These are phyloP conservation scores for Cassiopea andromeda DNA, from an alignment of 30 jellyfish, hydroid and myxozoan genomes.

Conservation along the genomic window DNA sequence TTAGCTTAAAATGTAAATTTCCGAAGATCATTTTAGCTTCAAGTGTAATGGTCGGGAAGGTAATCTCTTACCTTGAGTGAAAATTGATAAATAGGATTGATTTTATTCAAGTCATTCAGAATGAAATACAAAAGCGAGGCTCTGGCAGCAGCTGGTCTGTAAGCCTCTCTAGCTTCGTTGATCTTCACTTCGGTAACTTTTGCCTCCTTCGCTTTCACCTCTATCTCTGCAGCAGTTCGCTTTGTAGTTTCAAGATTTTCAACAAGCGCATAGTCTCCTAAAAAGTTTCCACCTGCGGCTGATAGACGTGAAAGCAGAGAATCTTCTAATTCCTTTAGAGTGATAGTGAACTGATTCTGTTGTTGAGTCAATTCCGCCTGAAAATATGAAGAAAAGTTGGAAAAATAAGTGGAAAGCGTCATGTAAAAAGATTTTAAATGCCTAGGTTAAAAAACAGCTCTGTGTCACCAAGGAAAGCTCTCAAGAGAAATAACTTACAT, in stretches of 20 bases:
- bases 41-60: background rate
- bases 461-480: no score
- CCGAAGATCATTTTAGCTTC: no score
- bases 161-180: slow-evolving; percentile 97
- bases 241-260: slow-evolving; percentile 98
- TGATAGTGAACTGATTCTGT: slow-evolving; percentile 97
- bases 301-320: slow-evolving; percentile 95
- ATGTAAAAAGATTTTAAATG: no score
- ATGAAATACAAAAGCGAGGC: slow-evolving; percentile 95
- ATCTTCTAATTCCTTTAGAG: slow-evolving; percentile 96
- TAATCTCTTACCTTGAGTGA: slow-evolving; percentile 82
- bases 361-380: slow-evolving; percentile 99
- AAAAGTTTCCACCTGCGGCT: slow-evolving; percentile 99
- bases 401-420: no score
- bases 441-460: no score
- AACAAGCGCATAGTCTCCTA: slow-evolving; percentile 97
- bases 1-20: no score
- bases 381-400: no score
- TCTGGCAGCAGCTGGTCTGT: slow-evolving; percentile 99
- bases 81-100: slow-evolving; percentile 95
- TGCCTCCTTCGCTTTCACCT: slow-evolving; percentile 97
- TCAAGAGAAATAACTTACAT: no score
- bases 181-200: slow-evolving; percentile 92
- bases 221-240: slow-evolving; percentile 99
- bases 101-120: slow-evolving; percentile 93